Base-by-base conservation (phyloP, 1,140 invertebrate genomes). In the Drosophila burlai region DNA sequence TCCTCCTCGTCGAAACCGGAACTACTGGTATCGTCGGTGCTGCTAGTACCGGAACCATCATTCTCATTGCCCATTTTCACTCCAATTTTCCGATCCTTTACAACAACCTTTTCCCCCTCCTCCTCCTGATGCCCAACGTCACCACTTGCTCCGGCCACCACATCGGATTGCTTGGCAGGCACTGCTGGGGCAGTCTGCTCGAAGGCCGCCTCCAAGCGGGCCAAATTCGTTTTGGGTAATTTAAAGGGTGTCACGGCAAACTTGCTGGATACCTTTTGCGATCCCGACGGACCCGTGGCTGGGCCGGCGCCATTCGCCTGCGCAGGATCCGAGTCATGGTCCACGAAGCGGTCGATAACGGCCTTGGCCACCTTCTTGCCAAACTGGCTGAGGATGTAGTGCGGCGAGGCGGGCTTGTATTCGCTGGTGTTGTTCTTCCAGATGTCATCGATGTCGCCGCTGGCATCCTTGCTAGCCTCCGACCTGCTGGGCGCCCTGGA, bases 381-480 rank as follows among this genome's bases (percentile, higher is more conserved):
- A 58, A 91, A 91, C 55, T 87, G 89, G 47, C 76, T 85, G 2
- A 86, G 64, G 13, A 85, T 68, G 55, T 81, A 86, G 52, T 81
- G 80, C 3, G 91, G 91, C 10, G 91, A 91, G 34, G 82, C 72
- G 2, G 91, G 73, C 45, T 83, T 81, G 50, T 86, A 91, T 52
- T 91, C 87, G 10, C 74, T 81, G 43, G 80, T 86, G 55, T 90
- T 86, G 63, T 78, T 82, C 24, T 89, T 89, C 87, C 91, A 92
- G 52, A 91, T 87, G 61, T 92, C 83, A 11, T 90, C 87, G 9
- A 92, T 91, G 15, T 79, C 80, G 29, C 36, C 58, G 57, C 49
- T 69, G 26, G 57, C 24, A 0, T 54, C 45, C 38, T 66, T 76
- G 57, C 75, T 83, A 18, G 21, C 42, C 10, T 65, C 69, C 18